Evolutionary conservation across 2,888 invertebrate genomes (phyloP).

Genomic region (Cyrtodaria siliqua): DNA sequence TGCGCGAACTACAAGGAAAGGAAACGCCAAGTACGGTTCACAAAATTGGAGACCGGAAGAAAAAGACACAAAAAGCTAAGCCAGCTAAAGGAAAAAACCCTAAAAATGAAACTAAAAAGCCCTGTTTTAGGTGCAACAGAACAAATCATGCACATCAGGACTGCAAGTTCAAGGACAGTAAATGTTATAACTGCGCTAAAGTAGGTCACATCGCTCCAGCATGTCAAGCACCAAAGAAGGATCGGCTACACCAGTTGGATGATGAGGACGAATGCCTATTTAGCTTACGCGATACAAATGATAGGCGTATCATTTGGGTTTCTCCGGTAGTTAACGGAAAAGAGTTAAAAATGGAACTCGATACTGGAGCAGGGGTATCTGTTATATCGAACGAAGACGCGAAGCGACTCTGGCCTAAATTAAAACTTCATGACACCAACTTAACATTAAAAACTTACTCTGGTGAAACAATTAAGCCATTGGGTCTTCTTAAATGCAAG

Average conservation of each 20-base stretch:
- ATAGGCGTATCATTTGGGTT: constrained; percentile 2
- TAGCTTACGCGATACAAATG: background rate
- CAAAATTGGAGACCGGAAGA: background rate
- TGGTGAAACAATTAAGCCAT: constrained; percentile 34
- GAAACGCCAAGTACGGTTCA: constrained; percentile 3
- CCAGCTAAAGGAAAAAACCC: no score
- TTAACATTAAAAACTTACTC: constrained; percentile 46
- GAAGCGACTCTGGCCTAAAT: constrained; percentile 10
- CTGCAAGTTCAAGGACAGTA: background rate
- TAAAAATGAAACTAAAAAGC: background rate
- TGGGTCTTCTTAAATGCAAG: constrained; percentile 22
- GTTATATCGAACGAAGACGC: constrained; percentile 42
- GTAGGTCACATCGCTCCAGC: background rate
- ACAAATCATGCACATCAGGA: background rate
- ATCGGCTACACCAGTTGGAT: background rate
- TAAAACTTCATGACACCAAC: constrained; percentile 11
- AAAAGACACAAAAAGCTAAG: no score
- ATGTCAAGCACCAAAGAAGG: background rate
- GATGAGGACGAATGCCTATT: background rate
- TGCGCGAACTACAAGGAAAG: constrained; percentile 18
- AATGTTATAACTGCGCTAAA: background rate
- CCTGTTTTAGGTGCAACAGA: background rate
- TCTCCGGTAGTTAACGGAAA: constrained; percentile 40
- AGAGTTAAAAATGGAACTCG: constrained; percentile 52
- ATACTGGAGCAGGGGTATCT: constrained; percentile 61